These are phyloP conservation scores for Peromyscus eremicus DNA, from an alignment of 2,797 vertebrate species.

Conservation along the genomic window DNA sequence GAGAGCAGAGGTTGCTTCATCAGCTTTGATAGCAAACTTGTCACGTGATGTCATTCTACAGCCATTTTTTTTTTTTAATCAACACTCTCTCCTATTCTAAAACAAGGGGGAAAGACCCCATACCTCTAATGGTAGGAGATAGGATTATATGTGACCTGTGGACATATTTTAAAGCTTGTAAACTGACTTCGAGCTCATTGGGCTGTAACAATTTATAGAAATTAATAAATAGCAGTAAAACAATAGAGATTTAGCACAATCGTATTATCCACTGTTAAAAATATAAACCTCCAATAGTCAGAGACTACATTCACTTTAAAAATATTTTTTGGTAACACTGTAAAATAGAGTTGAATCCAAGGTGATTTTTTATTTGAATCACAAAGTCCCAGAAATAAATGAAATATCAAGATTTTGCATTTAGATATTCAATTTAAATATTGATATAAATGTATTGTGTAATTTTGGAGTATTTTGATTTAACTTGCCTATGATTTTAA, in stretches of 20 bases:
- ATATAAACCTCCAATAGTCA: neutral
- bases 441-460: neutral
- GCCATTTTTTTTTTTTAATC: neutral
- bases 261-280: neutral
- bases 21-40: neutral
- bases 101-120: neutral
- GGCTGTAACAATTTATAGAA: neutral
- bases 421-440: constrained; percentile 10
- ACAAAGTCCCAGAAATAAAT: neutral
- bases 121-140: neutral
- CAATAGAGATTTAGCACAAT: neutral
- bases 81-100: neutral
- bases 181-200: neutral
- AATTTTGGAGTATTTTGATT: neutral
- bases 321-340: neutral
- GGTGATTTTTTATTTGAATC: neutral
- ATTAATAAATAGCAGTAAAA: neutral
- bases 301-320: neutral
- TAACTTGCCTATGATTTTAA: neutral
- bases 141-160: neutral
- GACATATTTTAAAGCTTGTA: neutral
- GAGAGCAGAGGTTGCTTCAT: neutral
- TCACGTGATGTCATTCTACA: neutral
- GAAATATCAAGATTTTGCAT: neutral
- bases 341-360: neutral